phyloP scores from a whole-genome alignment of 2,113 vertebrate genomes.

The Echinops telfairi region DNA sequence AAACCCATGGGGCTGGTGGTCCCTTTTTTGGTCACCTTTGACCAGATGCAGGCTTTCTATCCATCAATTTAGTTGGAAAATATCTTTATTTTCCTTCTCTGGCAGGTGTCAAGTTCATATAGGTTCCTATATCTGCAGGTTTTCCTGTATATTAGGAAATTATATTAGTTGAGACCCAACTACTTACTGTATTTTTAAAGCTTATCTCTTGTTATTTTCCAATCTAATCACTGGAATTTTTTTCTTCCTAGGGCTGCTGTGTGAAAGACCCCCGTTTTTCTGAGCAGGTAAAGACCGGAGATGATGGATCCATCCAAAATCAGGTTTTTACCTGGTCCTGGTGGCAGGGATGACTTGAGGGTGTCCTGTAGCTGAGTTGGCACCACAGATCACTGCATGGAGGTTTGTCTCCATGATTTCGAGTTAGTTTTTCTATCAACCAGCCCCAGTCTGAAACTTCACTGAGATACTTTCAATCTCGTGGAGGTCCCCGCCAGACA shows the following conservation, averaged over 20 bases:
- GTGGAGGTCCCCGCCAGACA: neutral
- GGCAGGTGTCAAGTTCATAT: too few species aligned
- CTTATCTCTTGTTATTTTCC: neutral
- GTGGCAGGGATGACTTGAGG: neutral
- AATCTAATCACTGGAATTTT: conserved; percentile 18
- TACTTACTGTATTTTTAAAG: neutral
- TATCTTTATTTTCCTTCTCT: too few species aligned
- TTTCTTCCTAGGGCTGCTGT: conserved; percentile 37
- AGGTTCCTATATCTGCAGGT: too few species aligned
- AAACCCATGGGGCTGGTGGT: too few species aligned
- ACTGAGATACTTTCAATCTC: neutral
- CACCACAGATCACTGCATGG: neutral
- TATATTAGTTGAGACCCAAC: neutral
- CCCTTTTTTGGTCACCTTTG: too few species aligned
- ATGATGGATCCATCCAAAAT: neutral
- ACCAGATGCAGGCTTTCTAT: too few species aligned
- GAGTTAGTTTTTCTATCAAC: neutral
- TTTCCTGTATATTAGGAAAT: neutral
- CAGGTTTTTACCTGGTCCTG: neutral
- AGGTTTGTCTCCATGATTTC: neutral
- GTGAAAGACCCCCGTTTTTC: neutral
- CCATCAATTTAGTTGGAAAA: too few species aligned
- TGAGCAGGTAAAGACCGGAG: neutral
- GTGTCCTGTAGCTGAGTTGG: neutral
- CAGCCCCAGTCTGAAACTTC: neutral